Base-by-base conservation (phyloP, 2,888 invertebrate species). In the Dolichopus griseipennis region DNA sequence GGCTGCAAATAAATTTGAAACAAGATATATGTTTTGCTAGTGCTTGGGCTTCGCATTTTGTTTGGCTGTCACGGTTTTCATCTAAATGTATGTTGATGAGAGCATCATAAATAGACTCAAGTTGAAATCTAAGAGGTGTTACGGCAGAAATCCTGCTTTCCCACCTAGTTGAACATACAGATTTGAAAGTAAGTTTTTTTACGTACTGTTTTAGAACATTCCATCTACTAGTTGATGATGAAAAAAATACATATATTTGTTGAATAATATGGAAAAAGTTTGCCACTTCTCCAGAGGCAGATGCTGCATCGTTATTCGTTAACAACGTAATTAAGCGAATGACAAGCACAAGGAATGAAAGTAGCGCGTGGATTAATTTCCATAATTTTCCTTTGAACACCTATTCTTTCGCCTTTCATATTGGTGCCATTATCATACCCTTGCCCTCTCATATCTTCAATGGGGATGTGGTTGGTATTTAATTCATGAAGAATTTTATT, bases 361-460 rank as follows among this genome's bases (percentile, higher is more conserved):
- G 33, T 33, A 64, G 64, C 64, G 12, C 64, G 64, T 33, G 64
- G 64, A 64, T 64, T 64, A 64, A 64, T 64, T 33, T 33, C 18
- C 33, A 64, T 33, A 33, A 64, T 64, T 64, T 18, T 27, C 33
- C 64, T 64, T 64, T 64, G 64, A 33, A 64, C 64, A 18, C 64
- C 64, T 15, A 33, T 33, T 33, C 18, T 27, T 64, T 33, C 33
- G 18, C 64, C 64, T 64, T 64, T 64, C 64, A 64, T 64, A 64
- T 64, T 64, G 27, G 64, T 33, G 27, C 33, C 64, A 33, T 64
- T 64, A 33, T 64, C 64, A 64, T 64, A 64, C 6, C 64, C 64
- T 64, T 64, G 64, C 15, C 64, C 33, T 64, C 64, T 64, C 64
- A 64, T 64, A 64, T 64, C 33, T 64, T 64, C 63, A 63, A 63